These are phyloP conservation scores for Carabus problematicus DNA, from an alignment of 2,888 invertebrate genomes.

Conservation along the genomic window DNA sequence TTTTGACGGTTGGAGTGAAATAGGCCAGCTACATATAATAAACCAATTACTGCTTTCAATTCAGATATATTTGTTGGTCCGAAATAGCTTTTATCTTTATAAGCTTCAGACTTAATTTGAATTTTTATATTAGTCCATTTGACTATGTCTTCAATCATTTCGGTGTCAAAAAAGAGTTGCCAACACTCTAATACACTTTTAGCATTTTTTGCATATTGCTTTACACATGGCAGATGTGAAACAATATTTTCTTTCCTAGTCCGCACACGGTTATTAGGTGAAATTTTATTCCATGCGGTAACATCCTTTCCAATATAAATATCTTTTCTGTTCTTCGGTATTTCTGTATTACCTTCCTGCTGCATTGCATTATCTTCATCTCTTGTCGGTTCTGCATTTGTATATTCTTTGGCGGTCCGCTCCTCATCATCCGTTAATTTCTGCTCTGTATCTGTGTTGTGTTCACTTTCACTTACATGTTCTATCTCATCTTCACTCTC, in stretches of 20 bases:
- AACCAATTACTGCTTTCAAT: constrained; percentile 43
- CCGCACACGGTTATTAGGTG: constrained; percentile 6
- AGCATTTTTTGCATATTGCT: constrained; percentile 27
- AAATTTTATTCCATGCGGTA: constrained; percentile 10
- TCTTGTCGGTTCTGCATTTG: neutral
- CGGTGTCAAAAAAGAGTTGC: constrained; percentile 6
- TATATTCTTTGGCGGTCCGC: neutral
- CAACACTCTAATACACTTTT: constrained; percentile 19
- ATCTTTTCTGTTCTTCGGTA: neutral
- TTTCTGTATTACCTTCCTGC: neutral
- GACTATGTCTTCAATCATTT: constrained; percentile 30
- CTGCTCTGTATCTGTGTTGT: neutral
- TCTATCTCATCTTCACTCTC: neutral
- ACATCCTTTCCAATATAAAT: constrained; percentile 20
- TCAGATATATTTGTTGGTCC: constrained; percentile 16
- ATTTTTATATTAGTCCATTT: constrained; percentile 20
- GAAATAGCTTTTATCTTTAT: neutral
- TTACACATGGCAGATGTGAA: constrained; percentile 25
- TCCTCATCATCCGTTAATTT: no score
- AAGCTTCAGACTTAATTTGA: neutral
- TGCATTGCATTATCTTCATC: neutral
- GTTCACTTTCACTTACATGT: neutral
- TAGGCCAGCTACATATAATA: constrained; percentile 42
- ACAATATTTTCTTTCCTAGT: constrained; percentile 23
- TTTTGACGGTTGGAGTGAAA: no score